Evolutionary conservation across 1,140 invertebrate species (phyloP).

Genomic region (Cydia fagiglandana): DNA sequence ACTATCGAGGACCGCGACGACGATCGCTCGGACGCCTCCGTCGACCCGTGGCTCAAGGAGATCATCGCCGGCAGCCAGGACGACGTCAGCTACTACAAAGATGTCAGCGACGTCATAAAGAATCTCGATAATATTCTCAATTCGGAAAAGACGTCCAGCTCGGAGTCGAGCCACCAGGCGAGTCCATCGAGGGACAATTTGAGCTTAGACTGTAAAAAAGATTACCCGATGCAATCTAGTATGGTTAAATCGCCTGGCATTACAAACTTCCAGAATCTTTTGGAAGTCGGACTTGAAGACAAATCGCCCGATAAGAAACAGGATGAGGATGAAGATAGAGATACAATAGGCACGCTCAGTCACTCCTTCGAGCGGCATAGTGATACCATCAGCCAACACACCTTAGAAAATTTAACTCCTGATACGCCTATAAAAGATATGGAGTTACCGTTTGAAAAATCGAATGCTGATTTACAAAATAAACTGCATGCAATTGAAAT

Average conservation of each 20-base stretch:
- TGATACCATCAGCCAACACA: slow-evolving; percentile 67
- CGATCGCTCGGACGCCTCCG: slow-evolving; percentile 64
- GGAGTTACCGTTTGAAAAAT: slow-evolving; percentile 40
- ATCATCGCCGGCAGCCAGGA: slow-evolving; percentile 78
- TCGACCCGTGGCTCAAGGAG: slow-evolving; percentile 81
- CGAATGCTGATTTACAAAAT: slow-evolving; percentile 41
- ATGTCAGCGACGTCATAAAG: slow-evolving; percentile 83
- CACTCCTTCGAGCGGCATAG: slow-evolving; percentile 74
- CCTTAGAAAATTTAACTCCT: slow-evolving; percentile 68
- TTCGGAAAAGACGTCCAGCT: slow-evolving; percentile 81
- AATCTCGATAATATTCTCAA: slow-evolving; percentile 83
- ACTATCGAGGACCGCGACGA: slow-evolving; percentile 58
- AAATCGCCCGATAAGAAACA: slow-evolving; percentile 45
- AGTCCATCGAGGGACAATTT: slow-evolving; percentile 76
- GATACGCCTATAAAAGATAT: slow-evolving; percentile 70
- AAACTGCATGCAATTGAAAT: slow-evolving; percentile 43
- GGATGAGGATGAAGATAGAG: slow-evolving; percentile 61
- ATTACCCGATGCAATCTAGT: slow-evolving; percentile 67
- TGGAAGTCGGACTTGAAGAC: slow-evolving; percentile 57
- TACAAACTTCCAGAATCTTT: slow-evolving; percentile 70
- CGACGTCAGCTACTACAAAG: slow-evolving; percentile 80
- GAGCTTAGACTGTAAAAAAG: slow-evolving; percentile 71
- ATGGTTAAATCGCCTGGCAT: slow-evolving; percentile 74
- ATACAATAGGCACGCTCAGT: slow-evolving; percentile 70
- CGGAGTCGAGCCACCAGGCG: slow-evolving; percentile 80